Percentiles rank a stretch among this genome's conserved stretches.
These are phyloP conservation scores for Pao palembangensis DNA, from an alignment of 2,113 vertebrate species.

Conservation along the genomic window DNA sequence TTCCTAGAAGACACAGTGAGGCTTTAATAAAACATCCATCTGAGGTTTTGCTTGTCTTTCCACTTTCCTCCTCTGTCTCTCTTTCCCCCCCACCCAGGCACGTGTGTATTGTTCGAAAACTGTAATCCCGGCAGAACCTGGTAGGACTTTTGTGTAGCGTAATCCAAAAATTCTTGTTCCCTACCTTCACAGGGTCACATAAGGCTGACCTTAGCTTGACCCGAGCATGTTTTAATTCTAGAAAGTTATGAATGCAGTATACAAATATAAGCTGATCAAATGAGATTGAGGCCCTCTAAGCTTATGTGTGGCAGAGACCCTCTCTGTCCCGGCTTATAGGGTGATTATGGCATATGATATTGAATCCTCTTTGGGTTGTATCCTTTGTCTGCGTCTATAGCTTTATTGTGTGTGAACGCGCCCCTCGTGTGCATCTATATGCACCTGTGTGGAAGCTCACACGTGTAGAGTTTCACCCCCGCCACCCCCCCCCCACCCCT, in stretches of 20 bases:
- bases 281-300: constrained; percentile 58
- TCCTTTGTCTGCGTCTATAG: constrained; percentile 44
- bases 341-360: constrained; percentile 70
- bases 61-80: constrained; percentile 3
- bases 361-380: constrained; percentile 67
- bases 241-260: constrained; percentile 51
- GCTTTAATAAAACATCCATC: constrained; percentile 25
- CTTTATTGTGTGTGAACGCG: constrained; percentile 27
- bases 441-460: constrained; percentile 10
- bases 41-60: not conserved
- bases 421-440: constrained; percentile 14
- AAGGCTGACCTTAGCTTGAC: constrained; percentile 44
- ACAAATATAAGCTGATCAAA: constrained; percentile 66
- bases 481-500: constrained; percentile 34
- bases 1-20: constrained; percentile 32
- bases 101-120: not conserved
- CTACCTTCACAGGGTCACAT: constrained; percentile 11
- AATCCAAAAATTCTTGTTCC: not conserved
- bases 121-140: not conserved
- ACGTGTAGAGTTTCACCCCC: constrained; percentile 21
- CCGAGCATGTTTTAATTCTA: constrained; percentile 47
- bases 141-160: too few species aligned
- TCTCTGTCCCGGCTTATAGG: constrained; percentile 58
- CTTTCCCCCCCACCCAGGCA: not conserved
- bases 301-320: constrained; percentile 55